Base-by-base conservation (phyloP, 92 coral and sea anemone species). In the Palythoa grandis region DNA sequence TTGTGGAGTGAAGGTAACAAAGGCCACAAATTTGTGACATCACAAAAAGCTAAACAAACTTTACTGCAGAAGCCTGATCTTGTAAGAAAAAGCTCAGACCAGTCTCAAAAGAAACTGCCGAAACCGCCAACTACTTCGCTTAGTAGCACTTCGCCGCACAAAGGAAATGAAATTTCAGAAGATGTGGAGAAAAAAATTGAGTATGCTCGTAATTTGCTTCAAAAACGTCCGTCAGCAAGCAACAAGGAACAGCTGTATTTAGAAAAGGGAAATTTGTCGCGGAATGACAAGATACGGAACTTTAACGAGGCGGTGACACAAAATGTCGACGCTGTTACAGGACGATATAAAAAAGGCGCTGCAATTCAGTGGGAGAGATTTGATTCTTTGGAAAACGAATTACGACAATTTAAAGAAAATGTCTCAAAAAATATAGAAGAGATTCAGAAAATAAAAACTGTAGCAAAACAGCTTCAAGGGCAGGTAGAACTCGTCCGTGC, bases 171-270 rank as follows among this genome's bases (percentile, higher is more conserved):
- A 15, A 65, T 80, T 48, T 80, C 85, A 16, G 60, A 67, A 23
- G 85, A 80, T n/a, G 74, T 80, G 3, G 75, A 67, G 57, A 80
- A 80, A 67, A 80, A 73, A 48, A 74, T 80, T 47, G 74, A 80
- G 22, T 52, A 65, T 24, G 85, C 74, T 4, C 66, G 85, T 50
- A 52, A 14, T 20, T 24, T 80, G 57, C 85, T 80, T 50, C 74
- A 47, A 29, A 80, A 80, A 47, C 85, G 61, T 4, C n/a, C 25
- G 23, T 66, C 85, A 47, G 61, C 23, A 20, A 52, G 23, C 50
- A 66, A n/a, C 57, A 47, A 47, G n/a, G 85, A 80, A 66, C 47
- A 80, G 14, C 40, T 80, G n/a, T 3, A 3, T 4, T 10, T 38
- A 23, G 61, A 39, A 67, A 52, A 5, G 35, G 54, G 19, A 19